phyloP scores from a whole-genome alignment of 1,140 invertebrate species.

The Pachypeltis micranthus region DNA sequence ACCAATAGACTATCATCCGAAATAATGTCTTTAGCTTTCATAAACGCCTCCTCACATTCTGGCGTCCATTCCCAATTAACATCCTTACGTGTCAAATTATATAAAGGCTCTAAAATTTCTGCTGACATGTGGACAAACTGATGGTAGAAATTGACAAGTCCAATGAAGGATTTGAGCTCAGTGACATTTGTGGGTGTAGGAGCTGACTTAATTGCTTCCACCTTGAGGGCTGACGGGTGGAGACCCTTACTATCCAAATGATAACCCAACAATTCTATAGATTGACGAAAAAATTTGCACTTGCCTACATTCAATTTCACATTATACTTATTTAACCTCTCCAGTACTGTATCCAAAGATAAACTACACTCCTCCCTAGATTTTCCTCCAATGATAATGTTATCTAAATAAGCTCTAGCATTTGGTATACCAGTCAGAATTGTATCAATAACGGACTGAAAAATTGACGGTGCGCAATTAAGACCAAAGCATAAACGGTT shows the following conservation, averaged over 20 bases:
- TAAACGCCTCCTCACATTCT: background rate
- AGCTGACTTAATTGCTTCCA: background rate
- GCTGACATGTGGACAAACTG: background rate
- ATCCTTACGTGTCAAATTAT: background rate
- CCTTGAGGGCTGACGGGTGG: background rate
- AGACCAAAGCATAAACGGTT: background rate
- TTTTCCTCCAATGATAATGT: background rate
- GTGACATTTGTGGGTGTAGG: background rate
- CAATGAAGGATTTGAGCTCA: background rate
- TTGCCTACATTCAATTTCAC: background rate
- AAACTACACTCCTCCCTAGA: background rate
- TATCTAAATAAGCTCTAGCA: background rate
- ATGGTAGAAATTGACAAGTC: background rate
- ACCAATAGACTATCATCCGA: background rate
- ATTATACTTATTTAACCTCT: background rate
- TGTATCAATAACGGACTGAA: background rate
- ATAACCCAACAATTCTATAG: background rate
- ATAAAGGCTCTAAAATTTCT: background rate
- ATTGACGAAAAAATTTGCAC: background rate
- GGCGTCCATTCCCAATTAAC: background rate
- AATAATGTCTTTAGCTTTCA: background rate
- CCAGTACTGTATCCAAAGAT: background rate
- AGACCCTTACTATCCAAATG: background rate
- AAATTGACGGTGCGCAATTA: background rate
- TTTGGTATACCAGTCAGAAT: background rate